Base-by-base conservation (phyloP, 2,888 invertebrate species). In the Gymnocheta viridis region DNA sequence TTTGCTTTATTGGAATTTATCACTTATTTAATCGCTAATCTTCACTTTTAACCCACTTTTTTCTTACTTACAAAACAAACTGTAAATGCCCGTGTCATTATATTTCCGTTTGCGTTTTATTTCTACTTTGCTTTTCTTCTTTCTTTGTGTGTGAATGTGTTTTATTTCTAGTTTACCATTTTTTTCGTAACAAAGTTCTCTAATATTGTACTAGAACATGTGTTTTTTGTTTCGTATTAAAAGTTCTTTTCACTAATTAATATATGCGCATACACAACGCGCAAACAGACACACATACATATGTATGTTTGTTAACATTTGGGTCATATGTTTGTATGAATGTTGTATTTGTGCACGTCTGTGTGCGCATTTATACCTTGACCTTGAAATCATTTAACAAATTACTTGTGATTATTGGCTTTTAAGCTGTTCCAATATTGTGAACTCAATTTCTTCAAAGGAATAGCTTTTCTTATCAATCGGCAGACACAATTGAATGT, bases 351-450 rank as follows among this genome's bases (percentile, higher is more conserved):
- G 19, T 58, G 22, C 22, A 44, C 17, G 19, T 24, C 7, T 49
- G 27, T 66, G 24, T 49, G 24, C 22, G n/a, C 35, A 38, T 58
- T 44, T 29, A 22, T 56, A 60, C 67, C 66, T 80, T 77, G 83
- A 84, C 83, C 83, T 81, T 84, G 70, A 80, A 73, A 66, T 72
- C 47, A 77, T 80, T 80, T 77, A 38, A 47, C 51, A 72, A 80
- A 83, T 83, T 66, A 76, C 83, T 83, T 77, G 72, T 80, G 80
- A 72, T 83, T 83, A 83, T 76, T 83, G 79, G 83, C 72, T 83
- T 80, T 80, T 70, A 79, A 58, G 64, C 64, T 79, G 49, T 58
- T 64, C n/a, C 29, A 64, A 29, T 60, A 56, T 73, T 38, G 19
- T 62, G 10, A 17, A 54, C 49, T 73, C 29, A 56, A 58, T 58